These are phyloP conservation scores for Micrasema minimum DNA, from an alignment of 1,140 invertebrate genomes.

Conservation along the genomic window DNA sequence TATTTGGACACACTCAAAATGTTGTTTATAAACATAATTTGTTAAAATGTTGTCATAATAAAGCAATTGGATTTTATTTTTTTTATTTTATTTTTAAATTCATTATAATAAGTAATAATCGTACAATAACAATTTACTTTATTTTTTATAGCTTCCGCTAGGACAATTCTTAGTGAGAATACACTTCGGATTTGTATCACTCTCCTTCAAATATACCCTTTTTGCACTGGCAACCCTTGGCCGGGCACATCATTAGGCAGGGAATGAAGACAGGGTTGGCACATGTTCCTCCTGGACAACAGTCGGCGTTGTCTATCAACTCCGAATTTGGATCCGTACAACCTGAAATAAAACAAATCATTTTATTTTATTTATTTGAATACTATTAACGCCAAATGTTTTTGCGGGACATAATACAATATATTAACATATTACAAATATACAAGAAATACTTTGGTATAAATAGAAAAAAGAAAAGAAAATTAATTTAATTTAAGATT, in stretches of 20 bases:
- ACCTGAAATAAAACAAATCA: conserved; percentile 20
- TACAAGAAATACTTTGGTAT: neutral
- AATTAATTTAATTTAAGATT: no score
- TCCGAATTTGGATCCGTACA: conserved; percentile 44
- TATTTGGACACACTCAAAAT: no score
- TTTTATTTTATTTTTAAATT: no score
- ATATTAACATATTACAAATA: neutral
- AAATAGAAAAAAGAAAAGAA: no score
- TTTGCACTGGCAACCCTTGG: conserved; percentile 44
- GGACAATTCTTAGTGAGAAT: neutral
- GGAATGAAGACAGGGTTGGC: conserved; percentile 31
- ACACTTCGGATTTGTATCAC: conserved; percentile 29
- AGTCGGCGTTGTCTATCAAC: conserved; percentile 38
- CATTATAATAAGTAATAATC: no score
- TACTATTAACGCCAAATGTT: neutral
- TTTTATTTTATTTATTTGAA: neutral
- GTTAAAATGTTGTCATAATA: no score
- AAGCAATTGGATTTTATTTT: no score
- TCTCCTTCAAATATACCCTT: conserved; percentile 39
- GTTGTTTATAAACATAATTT: no score
- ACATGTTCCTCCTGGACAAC: conserved; percentile 46
- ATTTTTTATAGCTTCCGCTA: no score
- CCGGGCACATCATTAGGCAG: conserved; percentile 9
- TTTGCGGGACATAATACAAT: neutral
- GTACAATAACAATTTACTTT: no score